Base-by-base conservation (phyloP, 2,113 vertebrate genomes). In the Rissa tridactyla region DNA sequence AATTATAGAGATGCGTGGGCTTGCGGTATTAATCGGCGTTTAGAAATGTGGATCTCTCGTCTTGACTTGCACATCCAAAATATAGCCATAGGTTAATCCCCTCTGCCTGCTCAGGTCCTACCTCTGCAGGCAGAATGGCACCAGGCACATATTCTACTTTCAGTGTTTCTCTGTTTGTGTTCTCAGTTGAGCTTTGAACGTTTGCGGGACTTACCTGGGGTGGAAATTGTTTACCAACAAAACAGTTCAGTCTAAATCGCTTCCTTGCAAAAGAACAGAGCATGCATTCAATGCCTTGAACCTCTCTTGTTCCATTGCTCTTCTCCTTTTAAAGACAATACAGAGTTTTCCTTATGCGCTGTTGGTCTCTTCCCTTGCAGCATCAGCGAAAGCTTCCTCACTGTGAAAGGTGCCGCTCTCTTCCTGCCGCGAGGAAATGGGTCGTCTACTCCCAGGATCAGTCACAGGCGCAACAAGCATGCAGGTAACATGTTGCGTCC, bases 321-420 rank as follows among this genome's bases (percentile, higher is more conserved):
- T 71, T 85, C 51, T 65, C 60, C 52, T 61, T 86, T 15, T 65
- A 47, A 62, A 76, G 38, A 10, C 49, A 54, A 10, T 4, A 22
- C 17, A 29, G 20, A 16, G 9, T 57, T 83, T 69, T 83, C 51
- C 62, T 44, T 29, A 57, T 26, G 75, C 25, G 20, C 7, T 36
- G 8, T 61, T 73, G 55, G 51, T 69, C 23, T 71, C 64, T 97
- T 54, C 88, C n/a, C 77, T 95, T 86, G 32, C 97, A 99, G 99
- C 97, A 99, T 99, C 98, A 99, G 99, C 42, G 99, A 99, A 97
- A 99, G 99, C 97, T 99, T 99, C 97, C 98, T 99, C 88, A 99
- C 99, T 12, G 99, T 99, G 60, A 99, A 99, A 98, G 99, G 99
- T 54, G 99, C 99, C 40, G 99, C 99, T 13, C 98, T 99, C 92